Base-by-base conservation (phyloP, 2,113 vertebrate species). In the Aleadryas rufinucha region DNA sequence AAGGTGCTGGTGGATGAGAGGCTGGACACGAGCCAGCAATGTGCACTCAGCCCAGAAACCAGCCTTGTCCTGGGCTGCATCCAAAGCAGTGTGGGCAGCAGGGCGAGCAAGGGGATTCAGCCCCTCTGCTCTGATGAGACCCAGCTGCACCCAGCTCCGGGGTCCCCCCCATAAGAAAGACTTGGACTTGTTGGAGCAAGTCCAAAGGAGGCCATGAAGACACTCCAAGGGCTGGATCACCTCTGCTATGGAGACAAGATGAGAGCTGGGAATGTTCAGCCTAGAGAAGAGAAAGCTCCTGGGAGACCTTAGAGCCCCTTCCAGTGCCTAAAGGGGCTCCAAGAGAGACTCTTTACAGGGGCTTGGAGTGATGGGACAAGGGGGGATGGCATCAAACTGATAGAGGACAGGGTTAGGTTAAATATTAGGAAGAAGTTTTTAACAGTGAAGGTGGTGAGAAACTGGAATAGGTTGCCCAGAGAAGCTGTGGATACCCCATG, bases 91-190 rank as follows among this genome's bases (percentile, higher is more conserved):
- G 47, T 22, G 70, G 21, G 41, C 39, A 76, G 70, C 39, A 35
- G 47, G 39, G 12, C 0, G 0, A 60, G 39, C 7, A 39, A 53
- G n/a, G 30, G n/a, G 17, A 53, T 16, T 45, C 2, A 0, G 37
- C 20, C 53, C 23, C 39, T 60, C 50, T 6, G 6, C 28, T 53
- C 53, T 30, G n/a, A 3, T 26, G 39, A 53, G 53, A 68, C 30
- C 61, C 41, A 13, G 39, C 45, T 31, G 21, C 31, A n/a, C 10
- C 41, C 47, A 41, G 24, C 28, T 26, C 87, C 47, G n/a, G 24
- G 24, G 14, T 13, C 14, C 20, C 16, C 16, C 30, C 1, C 11
- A 7, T 4, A 7, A 19, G 16, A 26, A 52, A 82, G 28, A 47
- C 26, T 45, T 35, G 47, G 53, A 44, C 8, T 6, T 31, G 19